Evolutionary conservation across 2,113 vertebrate genomes (phyloP).

Genomic region (Nycticryphes semicollaris): DNA sequence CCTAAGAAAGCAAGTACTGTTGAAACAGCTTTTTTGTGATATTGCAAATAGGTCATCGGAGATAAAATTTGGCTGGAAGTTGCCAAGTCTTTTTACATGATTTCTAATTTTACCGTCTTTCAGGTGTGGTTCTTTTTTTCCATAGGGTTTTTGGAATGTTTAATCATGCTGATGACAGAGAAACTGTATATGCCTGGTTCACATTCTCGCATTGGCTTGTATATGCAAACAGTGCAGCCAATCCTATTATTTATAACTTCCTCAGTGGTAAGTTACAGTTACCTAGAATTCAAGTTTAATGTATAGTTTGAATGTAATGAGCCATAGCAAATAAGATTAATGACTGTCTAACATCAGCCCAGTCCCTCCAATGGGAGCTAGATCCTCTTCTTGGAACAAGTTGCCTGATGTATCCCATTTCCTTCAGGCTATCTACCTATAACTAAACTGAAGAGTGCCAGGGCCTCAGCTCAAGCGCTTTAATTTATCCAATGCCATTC

Average conservation of each 20-base stretch:
- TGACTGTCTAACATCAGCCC: background rate
- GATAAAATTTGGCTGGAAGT: background rate
- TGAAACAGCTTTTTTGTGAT: background rate
- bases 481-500: background rate
- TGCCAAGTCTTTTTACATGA: background rate
- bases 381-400: background rate
- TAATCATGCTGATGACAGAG: constrained; percentile 88
- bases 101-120: constrained; percentile 1
- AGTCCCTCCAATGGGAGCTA: background rate
- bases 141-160: constrained; percentile 93
- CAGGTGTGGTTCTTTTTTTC: constrained; percentile 24
- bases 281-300: background rate
- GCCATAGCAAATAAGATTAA: constrained; percentile 24
- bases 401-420: background rate
- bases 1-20: background rate
- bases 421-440: background rate
- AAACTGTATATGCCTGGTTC: constrained; percentile 95
- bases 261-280: constrained; percentile 89
- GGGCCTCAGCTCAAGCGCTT: background rate
- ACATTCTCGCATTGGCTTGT: constrained; percentile 97
- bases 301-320: constrained; percentile 24
- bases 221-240: constrained; percentile 96
- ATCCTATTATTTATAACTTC: constrained; percentile 99
- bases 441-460: background rate
- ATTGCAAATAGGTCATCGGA: background rate